Base-by-base conservation (phyloP, 2,797 vertebrate genomes). In the Sebastes iracundus region DNA sequence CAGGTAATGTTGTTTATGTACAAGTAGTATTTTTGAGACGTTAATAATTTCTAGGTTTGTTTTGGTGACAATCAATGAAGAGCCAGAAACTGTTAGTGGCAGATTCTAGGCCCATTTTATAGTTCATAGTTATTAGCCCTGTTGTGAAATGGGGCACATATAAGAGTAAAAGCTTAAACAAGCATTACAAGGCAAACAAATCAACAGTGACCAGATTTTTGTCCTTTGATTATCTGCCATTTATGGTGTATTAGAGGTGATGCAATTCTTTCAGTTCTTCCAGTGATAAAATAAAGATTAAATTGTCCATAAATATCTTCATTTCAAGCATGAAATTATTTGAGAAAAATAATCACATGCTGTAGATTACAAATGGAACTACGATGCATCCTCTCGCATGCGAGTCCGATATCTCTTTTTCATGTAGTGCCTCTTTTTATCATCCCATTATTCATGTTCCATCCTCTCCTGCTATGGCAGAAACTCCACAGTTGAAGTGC, bases 401-500 rank as follows among this genome's bases (percentile, higher is more conserved):
- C 14, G 10, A 67, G 49, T 81, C 74, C 38, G 16, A 38, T 18
- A 20, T 75, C 7, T 72, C 1, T 61, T 27, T 68, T 79, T 42
- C 7, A 65, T 72, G 16, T 30, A 23, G 22, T 38, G 42, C 69
- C 33, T 83, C 64, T 79, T 65, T 52, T 55, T 33, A 61, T 35
- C 42, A 4, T 60, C 55, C 8, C 23, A 8, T 68, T 68, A 66
- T 72, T 68, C 56, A 25, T 33, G 58, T 85, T 62, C 23, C 33
- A 55, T 18, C 27, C 13, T 67, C 56, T 72, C 53, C 59, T 42
- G 25, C 80, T 42, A 38, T 55, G 55, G 61, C 38, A 69, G 32
- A 67, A 68, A 59, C 63, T 60, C 67, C 23, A 30, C 80, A 71
- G 63, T n/a, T 83, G 61, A 84, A 86, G 85, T 87, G 84, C 69